These are phyloP conservation scores for Cossypha polioptera DNA, from an alignment of 2,797 vertebrate genomes.

Conservation along the genomic window DNA sequence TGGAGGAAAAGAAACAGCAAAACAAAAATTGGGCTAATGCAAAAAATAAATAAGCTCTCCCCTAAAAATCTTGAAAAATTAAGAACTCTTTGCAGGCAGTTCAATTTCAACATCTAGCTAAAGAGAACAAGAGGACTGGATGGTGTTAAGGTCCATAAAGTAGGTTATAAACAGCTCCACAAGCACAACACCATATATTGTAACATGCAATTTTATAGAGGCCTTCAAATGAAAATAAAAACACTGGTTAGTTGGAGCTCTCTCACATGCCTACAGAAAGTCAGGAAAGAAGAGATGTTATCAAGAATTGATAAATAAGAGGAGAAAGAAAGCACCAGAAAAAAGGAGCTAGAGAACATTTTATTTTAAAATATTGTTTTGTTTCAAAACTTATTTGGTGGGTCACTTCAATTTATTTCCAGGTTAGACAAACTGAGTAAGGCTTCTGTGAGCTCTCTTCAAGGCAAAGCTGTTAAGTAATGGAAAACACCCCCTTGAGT, in stretches of 20 bases:
- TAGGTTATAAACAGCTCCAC: slow-evolving; percentile 58
- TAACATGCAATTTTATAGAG: slow-evolving; percentile 5
- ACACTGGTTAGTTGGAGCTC: background rate
- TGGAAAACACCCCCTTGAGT: background rate
- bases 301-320: background rate
- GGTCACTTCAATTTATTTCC: background rate
- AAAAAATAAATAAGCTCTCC: background rate
- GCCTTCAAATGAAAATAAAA: slow-evolving; percentile 42
- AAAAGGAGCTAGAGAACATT: background rate
- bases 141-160: slow-evolving; percentile 50
- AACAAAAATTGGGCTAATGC: background rate
- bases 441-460: background rate
- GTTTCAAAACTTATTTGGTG: background rate
- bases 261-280: background rate
- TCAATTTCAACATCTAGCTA: slow-evolving; percentile 10
- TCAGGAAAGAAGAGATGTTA: background rate
- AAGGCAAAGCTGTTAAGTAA: background rate
- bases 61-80: background rate
- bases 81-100: background rate
- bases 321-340: background rate
- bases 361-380: background rate
- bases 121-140: background rate
- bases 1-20: background rate
- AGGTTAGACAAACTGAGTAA: background rate
- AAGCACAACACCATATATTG: background rate